Evolutionary conservation across 2,888 invertebrate genomes (phyloP).

Genomic region (Autographa pulchrina): DNA sequence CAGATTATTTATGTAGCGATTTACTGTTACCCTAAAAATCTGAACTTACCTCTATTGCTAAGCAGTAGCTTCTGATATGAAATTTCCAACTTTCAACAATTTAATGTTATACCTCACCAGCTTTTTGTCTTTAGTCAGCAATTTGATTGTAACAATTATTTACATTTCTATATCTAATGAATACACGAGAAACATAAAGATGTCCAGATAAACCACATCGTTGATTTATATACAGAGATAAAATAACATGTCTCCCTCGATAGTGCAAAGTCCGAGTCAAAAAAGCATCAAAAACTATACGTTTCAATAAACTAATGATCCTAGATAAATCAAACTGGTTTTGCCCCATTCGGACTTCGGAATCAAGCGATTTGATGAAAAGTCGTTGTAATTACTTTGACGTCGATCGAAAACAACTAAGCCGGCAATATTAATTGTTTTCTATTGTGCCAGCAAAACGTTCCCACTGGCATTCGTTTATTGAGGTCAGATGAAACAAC

Average conservation of each 20-base stretch:
- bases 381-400: constrained; percentile 16
- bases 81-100: too few species aligned
- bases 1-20: too few species aligned
- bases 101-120: too few species aligned
- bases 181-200: too few species aligned
- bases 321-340: background rate
- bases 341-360: constrained; percentile 2
- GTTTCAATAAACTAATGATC: background rate
- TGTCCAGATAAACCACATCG: background rate
- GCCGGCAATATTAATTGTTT: constrained; percentile 45
- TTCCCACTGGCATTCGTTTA: constrained; percentile 50
- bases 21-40: too few species aligned
- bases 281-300: background rate
- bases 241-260: background rate
- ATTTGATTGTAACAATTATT: too few species aligned
- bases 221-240: background rate
- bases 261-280: background rate
- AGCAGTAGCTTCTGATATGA: too few species aligned
- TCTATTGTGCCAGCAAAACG: constrained; percentile 43
- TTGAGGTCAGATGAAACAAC: constrained; percentile 56
- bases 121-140: too few species aligned
- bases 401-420: constrained; percentile 31
- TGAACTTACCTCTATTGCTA: too few species aligned
- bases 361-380: constrained; percentile 15
- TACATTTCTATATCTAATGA: too few species aligned